Evolutionary conservation across 2,113 vertebrate species (phyloP), one percentile per base, ranked within the genome.

Genomic region (Labeo catla): DNA sequence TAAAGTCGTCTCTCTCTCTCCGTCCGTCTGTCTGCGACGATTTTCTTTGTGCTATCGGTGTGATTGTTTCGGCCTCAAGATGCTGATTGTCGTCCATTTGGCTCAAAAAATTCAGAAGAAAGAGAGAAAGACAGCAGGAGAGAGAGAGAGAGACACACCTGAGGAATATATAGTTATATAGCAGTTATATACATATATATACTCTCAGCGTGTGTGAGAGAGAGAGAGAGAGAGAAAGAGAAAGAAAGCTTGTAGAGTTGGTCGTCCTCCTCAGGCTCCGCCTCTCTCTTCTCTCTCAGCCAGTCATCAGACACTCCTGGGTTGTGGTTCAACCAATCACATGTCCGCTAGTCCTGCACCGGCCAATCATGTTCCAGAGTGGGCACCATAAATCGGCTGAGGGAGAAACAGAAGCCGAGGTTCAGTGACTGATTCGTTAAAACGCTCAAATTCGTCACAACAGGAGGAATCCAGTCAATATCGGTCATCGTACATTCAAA

Each of bases 321-420:
- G 91, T 91, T 52, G 84, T 84, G 15, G 73, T 54, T 70, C 63
- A 91, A 91, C 91, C 93, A 89, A 93, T 92, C 93, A 89, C 90
- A 91, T 59, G 89, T 93, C 92, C 91, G 90, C 88, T 81, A 89
- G 52, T 50, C 57, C 83, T 88, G 86, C 88, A 89, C 63, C 3
- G 86, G 89, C 88, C 92, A 93, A 93, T 95, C 94, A 95, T 92
- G 94, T 94, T 93, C 94, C 93, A 84, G 93, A 91, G 90, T 91
- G 93, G 61, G 91, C 91, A 61, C 93, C 94, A 87, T 94, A 95
- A 91, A 95, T 91, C 87, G 93, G 93, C 92, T 94, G 89, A 76
- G 86, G 86, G 66, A 84, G 47, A 83, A 52, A 66, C 10, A 93
- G 85, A 91, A 84, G 39, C 72, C 4, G 70, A 76, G 23, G 45